These are phyloP conservation scores for Tetragonula carbonaria DNA, from an alignment of 2,888 invertebrate species.

Conservation along the genomic window DNA sequence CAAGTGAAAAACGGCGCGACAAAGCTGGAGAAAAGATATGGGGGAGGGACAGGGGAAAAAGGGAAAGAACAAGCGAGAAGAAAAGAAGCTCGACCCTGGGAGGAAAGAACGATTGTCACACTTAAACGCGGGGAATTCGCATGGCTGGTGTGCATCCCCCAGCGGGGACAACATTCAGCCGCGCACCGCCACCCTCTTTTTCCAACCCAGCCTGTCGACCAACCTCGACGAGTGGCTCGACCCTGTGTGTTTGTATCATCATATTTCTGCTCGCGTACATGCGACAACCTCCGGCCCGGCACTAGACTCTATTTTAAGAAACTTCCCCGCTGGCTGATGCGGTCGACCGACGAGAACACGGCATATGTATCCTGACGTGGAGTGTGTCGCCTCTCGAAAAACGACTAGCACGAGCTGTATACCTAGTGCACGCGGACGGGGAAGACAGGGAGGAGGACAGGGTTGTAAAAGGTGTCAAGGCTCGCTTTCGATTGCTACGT, in stretches of 20 bases:
- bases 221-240: constrained; percentile 36
- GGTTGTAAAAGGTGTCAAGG: constrained; percentile 77
- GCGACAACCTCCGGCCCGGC: constrained; percentile 67
- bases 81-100: constrained; percentile 20
- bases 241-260: constrained; percentile 17
- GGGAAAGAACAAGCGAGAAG: too few species aligned
- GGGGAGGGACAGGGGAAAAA: not conserved
- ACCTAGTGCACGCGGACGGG: constrained; percentile 10
- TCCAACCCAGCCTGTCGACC: not conserved
- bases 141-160: constrained; percentile 12
- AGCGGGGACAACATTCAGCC: constrained; percentile 16
- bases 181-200: not conserved
- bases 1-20: not conserved
- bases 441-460: constrained; percentile 15
- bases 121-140: constrained; percentile 24
- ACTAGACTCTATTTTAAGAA: constrained; percentile 80
- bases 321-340: constrained; percentile 72
- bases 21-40: not conserved
- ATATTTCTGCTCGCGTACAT: constrained; percentile 49
- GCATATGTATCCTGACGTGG: constrained; percentile 60
- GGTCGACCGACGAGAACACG: constrained; percentile 69
- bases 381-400: constrained; percentile 74
- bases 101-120: constrained; percentile 36
- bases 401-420: constrained; percentile 53
- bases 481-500: constrained; percentile 78